Conservation (phyloP, 2,888 invertebrate species). For the Hemistola chrysoprasaria region DNA sequence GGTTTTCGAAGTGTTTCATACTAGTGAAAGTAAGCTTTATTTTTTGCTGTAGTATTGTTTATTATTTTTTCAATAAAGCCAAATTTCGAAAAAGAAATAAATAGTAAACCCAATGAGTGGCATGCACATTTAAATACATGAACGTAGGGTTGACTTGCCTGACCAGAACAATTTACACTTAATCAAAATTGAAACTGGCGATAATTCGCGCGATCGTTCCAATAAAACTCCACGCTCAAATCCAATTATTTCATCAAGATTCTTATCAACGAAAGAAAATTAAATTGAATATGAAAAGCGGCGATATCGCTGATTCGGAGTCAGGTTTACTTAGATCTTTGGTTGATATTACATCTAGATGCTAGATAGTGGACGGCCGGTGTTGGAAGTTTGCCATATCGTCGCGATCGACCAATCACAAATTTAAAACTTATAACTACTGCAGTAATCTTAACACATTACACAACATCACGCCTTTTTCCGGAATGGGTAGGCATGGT, state of each 20-base stretch:
- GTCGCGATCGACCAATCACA: constrained; percentile 26
- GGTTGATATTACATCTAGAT: constrained; percentile 63
- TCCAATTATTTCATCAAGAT: constrained; percentile 38
- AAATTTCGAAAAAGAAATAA: no score
- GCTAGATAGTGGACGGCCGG: constrained; percentile 39
- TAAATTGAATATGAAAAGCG: constrained; percentile 60
- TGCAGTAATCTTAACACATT: no score
- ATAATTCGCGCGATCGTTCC: neutral
- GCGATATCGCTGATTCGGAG: constrained; percentile 59
- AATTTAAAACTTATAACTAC: no score
- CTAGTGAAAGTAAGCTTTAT: no score
- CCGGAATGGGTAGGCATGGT: no score
- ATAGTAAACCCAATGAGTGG: no score
- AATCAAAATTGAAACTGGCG: neutral
- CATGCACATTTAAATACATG: no score
- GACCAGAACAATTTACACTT: neutral
- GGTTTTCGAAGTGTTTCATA: no score
- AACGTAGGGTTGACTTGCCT: no score
- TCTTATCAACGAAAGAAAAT: constrained; percentile 40
- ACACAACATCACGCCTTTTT: no score
- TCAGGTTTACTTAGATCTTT: constrained; percentile 62
- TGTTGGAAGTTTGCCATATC: constrained; percentile 52
- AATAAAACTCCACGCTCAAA: constrained; percentile 7
- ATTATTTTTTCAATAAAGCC: no score
- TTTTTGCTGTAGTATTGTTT: no score